Percentiles rank a stretch among this genome's conserved stretches.
These are phyloP conservation scores for Proctacanthus coquilletti DNA, from an alignment of 1,140 invertebrate genomes.

Conservation along the genomic window DNA sequence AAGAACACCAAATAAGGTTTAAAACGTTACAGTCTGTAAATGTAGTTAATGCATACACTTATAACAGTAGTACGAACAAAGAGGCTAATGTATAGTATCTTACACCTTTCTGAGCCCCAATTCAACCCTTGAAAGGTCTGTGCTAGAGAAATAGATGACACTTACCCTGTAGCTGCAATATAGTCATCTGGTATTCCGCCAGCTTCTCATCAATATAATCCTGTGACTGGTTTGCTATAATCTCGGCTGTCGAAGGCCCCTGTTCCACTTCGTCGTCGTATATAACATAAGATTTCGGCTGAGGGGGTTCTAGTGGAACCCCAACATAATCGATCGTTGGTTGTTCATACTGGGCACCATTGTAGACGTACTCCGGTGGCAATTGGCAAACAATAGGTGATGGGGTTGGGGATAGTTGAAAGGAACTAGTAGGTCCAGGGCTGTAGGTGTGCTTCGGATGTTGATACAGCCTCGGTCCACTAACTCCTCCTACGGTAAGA, in stretches of 20 bases:
- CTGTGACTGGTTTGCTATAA: constrained; percentile 82
- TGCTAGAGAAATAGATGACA: constrained; percentile 6
- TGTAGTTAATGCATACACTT: too few species aligned
- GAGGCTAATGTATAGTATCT: too few species aligned
- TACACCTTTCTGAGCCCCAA: too few species aligned
- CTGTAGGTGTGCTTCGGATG: constrained; percentile 13
- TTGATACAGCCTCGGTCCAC: constrained; percentile 15
- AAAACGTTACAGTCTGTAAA: too few species aligned
- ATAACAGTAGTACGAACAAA: too few species aligned
- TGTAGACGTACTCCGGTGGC: constrained; percentile 22
- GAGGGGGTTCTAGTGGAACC: constrained; percentile 50
- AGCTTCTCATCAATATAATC: constrained; percentile 88
- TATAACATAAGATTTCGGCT: constrained; percentile 39
- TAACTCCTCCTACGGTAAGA: constrained; percentile 9
- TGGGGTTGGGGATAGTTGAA: constrained; percentile 26
- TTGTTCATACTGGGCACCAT: constrained; percentile 15
- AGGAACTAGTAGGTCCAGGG: constrained; percentile 20
- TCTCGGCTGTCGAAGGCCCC: constrained; percentile 73
- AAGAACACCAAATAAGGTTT: too few species aligned
- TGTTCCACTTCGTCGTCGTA: constrained; percentile 48
- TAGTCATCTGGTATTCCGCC: constrained; percentile 83
- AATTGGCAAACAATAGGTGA: constrained; percentile 28
- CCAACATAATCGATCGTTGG: constrained; percentile 32
- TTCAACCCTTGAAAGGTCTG: too few species aligned
- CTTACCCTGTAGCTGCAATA: constrained; percentile 77